Evolutionary conservation across 2,797 vertebrate genomes (phyloP).

Genomic region (Sebastes variabilis): DNA sequence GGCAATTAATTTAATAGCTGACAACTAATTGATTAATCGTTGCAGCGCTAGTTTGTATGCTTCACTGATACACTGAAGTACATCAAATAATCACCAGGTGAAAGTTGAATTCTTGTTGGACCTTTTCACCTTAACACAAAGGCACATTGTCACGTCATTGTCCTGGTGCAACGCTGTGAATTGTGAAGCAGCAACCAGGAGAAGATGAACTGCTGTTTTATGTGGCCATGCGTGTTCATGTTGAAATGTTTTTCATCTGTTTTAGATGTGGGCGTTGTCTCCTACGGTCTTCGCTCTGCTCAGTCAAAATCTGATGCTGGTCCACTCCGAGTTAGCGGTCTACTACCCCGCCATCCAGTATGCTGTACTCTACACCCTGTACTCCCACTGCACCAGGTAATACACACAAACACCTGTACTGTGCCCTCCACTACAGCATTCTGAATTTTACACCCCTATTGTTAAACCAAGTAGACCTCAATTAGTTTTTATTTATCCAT

Average conservation of each 20-base stretch:
- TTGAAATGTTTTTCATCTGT: slow-evolving; percentile 28
- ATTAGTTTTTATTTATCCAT: no score
- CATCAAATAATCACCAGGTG: no score
- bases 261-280: slow-evolving; percentile 98
- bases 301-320: slow-evolving; percentile 93
- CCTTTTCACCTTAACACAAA: no score
- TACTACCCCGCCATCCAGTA: slow-evolving; percentile 95
- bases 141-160: not conserved
- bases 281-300: slow-evolving; percentile 96
- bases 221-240: not conserved
- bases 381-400: slow-evolving; percentile 98
- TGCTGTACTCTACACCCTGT: slow-evolving; percentile 94
- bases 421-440: not conserved
- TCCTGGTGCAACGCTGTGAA: rapidly evolving
- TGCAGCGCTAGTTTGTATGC: no score
- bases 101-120: no score
- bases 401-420: not conserved
- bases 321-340: slow-evolving; percentile 90
- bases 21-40: no score
- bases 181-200: not conserved
- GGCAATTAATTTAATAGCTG: no score
- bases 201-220: not conserved
- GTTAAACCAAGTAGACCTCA: no score
- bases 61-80: no score
- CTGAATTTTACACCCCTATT: no score